These are phyloP conservation scores for Zaprionus bogoriensis DNA, from an alignment of 2,888 invertebrate genomes.

Conservation along the genomic window DNA sequence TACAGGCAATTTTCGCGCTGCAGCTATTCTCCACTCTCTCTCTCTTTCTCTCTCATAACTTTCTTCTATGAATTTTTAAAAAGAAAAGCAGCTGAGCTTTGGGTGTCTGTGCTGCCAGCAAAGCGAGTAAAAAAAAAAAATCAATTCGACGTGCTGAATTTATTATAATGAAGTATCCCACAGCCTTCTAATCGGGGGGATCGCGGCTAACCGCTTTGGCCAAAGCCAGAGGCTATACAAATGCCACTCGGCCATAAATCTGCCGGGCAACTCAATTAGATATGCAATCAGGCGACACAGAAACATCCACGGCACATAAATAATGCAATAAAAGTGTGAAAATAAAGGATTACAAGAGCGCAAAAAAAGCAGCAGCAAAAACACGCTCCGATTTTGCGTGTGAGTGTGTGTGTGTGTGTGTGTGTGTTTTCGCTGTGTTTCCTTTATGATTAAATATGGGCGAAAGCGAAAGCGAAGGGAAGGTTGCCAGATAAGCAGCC, in stretches of 20 bases:
- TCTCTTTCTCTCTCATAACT: too few species aligned
- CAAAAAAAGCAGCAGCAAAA: constrained; percentile 1
- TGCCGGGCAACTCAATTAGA: constrained; percentile 51
- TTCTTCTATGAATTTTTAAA: too few species aligned
- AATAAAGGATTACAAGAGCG: constrained; percentile 27
- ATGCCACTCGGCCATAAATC: constrained; percentile 45
- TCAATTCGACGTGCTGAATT: constrained; percentile 8
- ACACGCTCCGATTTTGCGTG: constrained; percentile 12
- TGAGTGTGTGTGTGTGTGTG: constrained; percentile 7
- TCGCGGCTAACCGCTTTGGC: constrained; percentile 16
- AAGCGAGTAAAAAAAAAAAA: background rate
- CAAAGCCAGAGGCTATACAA: constrained; percentile 33
- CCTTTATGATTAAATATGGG: constrained; percentile 45
- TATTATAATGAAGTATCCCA: constrained; percentile 15
- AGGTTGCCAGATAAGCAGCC: constrained; percentile 31
- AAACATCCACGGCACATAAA: constrained; percentile 36
- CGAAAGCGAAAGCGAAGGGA: constrained; percentile 12
- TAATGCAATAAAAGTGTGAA: constrained; percentile 59
- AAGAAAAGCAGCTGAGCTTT: background rate
- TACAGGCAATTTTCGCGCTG: too few species aligned
- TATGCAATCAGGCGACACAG: constrained; percentile 51
- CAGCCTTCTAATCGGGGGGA: constrained; percentile 31
- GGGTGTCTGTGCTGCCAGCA: background rate
- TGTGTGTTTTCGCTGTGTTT: constrained; percentile 12
- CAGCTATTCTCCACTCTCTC: too few species aligned